These are phyloP conservation scores for Aphaenogaster rudis DNA, from an alignment of 1,140 invertebrate species.

Conservation along the genomic window DNA sequence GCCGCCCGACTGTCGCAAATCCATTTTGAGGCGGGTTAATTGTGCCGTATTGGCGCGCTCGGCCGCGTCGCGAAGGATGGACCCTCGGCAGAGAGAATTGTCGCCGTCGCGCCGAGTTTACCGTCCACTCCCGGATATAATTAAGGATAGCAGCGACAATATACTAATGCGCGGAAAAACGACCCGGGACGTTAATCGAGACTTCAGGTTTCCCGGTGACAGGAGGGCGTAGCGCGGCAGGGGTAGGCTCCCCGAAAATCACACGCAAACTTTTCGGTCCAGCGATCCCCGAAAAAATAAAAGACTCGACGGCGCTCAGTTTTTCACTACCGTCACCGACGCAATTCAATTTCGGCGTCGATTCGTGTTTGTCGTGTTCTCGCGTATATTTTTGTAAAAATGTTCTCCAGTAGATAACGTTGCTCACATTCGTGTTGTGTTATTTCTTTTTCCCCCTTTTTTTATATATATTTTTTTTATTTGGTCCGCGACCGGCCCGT, in stretches of 20 bases:
- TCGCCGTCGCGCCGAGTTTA: constrained; percentile 14
- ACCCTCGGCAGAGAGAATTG: constrained; percentile 12
- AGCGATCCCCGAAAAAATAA: constrained; percentile 44
- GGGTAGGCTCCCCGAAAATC: constrained; percentile 9
- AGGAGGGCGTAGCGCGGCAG: neutral
- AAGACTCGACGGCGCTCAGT: constrained; percentile 2
- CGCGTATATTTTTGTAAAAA: constrained; percentile 59
- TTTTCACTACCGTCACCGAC: constrained; percentile 44
- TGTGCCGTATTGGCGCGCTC: constrained; percentile 30
- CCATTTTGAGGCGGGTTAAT: constrained; percentile 47
- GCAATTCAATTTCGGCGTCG: constrained; percentile 58
- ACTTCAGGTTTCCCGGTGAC: neutral
- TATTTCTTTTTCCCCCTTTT: constrained; percentile 30
- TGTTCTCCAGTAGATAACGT: constrained; percentile 59
- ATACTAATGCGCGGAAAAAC: constrained; percentile 28
- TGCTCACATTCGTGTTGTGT: constrained; percentile 45
- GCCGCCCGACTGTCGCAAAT: constrained; percentile 33
- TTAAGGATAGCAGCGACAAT: constrained; percentile 12
- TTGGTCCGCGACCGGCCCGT: neutral
- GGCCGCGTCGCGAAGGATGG: constrained; percentile 29
- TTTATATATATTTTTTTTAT: constrained; percentile 26
- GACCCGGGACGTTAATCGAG: neutral
- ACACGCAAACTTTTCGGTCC: constrained; percentile 38
- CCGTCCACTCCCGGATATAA: constrained; percentile 4
- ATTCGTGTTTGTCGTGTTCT: constrained; percentile 59